These are phyloP conservation scores for Euwallacea fornicatus DNA, from an alignment of 1,140 invertebrate genomes.

Conservation along the genomic window DNA sequence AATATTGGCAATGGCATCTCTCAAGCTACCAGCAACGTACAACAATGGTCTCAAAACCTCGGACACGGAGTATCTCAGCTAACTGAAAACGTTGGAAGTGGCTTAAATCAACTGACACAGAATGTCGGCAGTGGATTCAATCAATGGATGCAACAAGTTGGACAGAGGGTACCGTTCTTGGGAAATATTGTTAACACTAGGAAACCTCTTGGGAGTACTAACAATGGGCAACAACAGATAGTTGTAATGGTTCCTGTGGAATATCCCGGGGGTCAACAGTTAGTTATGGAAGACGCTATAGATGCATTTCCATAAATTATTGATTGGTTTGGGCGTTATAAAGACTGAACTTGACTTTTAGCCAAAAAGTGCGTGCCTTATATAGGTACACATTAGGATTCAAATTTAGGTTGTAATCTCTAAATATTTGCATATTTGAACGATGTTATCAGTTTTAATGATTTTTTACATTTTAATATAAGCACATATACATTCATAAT, in stretches of 20 bases:
- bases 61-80: slow-evolving; percentile 35
- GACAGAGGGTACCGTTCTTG: slow-evolving; percentile 37
- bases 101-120: slow-evolving; percentile 35
- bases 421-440: no score
- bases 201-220: not conserved
- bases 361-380: no score
- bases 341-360: no score
- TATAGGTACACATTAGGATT: no score
- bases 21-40: slow-evolving; percentile 30
- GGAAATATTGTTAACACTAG: slow-evolving; percentile 14
- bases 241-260: slow-evolving; percentile 22
- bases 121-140: slow-evolving; percentile 37
- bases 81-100: slow-evolving; percentile 28
- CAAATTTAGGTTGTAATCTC: no score
- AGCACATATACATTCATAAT: no score
- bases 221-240: slow-evolving; percentile 6
- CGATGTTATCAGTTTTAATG: no score
- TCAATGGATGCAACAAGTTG: slow-evolving; percentile 33
- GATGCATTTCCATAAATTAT: slow-evolving; percentile 31
- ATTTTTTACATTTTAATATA: no score
- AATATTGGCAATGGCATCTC: slow-evolving; percentile 36
- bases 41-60: slow-evolving; percentile 21
- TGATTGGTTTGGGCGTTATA: no score
- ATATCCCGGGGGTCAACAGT: slow-evolving; percentile 26
- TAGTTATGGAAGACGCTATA: slow-evolving; percentile 30